phyloP scores from a whole-genome alignment of 2,113 vertebrate genomes.

The Tenrec ecaudatus region DNA sequence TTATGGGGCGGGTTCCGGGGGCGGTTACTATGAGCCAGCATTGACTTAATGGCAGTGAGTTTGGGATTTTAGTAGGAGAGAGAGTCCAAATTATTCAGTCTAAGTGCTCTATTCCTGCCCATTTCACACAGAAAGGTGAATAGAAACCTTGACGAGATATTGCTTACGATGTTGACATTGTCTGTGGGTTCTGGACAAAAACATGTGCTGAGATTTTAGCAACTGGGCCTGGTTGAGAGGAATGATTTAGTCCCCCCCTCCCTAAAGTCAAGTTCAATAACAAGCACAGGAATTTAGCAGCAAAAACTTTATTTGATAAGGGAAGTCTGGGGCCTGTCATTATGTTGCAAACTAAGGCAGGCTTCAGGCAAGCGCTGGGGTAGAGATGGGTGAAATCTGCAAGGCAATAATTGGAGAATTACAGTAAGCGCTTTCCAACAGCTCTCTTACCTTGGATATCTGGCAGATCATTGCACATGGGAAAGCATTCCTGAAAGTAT shows the following conservation, averaged over 20 bases:
- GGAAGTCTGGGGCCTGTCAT: no score
- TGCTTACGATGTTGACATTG: constrained; percentile 19
- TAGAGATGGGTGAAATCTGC: not conserved
- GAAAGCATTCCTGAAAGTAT: not conserved
- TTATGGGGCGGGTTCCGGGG: no score
- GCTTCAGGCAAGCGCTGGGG: not conserved
- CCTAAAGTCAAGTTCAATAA: constrained; percentile 18
- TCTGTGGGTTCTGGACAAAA: not conserved
- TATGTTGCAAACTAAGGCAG: not conserved
- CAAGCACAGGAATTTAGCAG: not conserved
- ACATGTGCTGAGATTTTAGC: not conserved
- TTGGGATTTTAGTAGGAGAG: no score
- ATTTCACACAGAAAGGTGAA: not conserved
- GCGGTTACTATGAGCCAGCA: no score
- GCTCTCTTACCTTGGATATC: not conserved
- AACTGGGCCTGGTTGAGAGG: not conserved
- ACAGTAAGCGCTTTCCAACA: not conserved
- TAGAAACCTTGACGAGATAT: constrained; percentile 45
- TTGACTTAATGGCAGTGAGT: no score
- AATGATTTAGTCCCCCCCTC: not conserved
- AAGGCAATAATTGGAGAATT: not conserved
- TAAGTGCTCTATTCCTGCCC: not conserved
- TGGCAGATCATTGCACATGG: not conserved
- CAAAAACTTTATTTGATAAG: not conserved
- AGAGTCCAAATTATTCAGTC: no score